Percentiles rank a stretch among this genome's conserved stretches.
Conservation (phyloP, 2,888 invertebrate species). For the Zygothrica quintamaculata region DNA sequence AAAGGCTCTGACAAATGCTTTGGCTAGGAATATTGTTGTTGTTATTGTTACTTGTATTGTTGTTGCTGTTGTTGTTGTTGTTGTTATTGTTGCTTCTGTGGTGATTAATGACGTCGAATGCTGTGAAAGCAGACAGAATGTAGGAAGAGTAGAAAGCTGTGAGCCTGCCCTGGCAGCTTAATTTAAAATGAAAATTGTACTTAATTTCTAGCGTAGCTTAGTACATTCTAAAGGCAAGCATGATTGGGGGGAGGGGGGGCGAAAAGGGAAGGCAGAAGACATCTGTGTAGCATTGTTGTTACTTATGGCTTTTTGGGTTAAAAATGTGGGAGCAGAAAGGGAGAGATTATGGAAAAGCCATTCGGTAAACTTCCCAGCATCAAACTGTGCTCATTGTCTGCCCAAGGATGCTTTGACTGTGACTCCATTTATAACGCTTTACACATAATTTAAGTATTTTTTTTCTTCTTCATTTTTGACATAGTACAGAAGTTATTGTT, state of each 20-base stretch:
- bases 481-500: conserved; percentile 19
- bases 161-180: conserved; percentile 67
- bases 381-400: conserved; percentile 47
- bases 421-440: conserved; percentile 51
- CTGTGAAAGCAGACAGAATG: conserved; percentile 54
- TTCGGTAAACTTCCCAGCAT: conserved; percentile 16
- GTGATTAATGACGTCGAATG: conserved; percentile 76
- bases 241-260: too few relatives aligned
- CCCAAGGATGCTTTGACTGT: conserved; percentile 14
- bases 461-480: too few relatives aligned
- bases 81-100: conserved; percentile 59
- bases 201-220: conserved; percentile 69
- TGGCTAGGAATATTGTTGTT: conserved; percentile 53
- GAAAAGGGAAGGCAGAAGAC: conserved; percentile 24
- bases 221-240: conserved; percentile 9
- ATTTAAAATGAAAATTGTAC: conserved; percentile 79
- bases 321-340: background rate
- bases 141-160: conserved; percentile 6
- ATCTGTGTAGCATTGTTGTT: conserved; percentile 42
- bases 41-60: too few relatives aligned
- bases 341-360: conserved; percentile 53
- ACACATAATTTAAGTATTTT: conserved; percentile 32
- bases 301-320: conserved; percentile 15
- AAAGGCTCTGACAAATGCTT: conserved; percentile 76
- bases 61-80: too few relatives aligned